Percentiles rank a stretch among this genome's conserved stretches.
Conservation (phyloP, 2,113 vertebrate species). For the Oenanthe melanoleuca region DNA sequence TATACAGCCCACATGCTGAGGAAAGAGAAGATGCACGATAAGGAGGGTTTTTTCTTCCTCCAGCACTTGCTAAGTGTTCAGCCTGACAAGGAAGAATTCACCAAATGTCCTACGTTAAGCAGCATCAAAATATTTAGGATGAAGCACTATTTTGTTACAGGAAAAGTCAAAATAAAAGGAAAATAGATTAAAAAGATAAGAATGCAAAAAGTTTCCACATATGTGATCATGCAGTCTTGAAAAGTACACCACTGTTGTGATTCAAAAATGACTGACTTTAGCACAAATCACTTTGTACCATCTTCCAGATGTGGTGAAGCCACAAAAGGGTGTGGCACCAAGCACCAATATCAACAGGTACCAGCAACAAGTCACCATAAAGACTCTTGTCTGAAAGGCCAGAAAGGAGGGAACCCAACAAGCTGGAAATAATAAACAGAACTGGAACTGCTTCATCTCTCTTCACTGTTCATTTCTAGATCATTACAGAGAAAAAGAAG, state of each 20-base stretch:
- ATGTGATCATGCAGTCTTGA: background rate
- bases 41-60: background rate
- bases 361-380: background rate
- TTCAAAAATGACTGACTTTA: background rate
- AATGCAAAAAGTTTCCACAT: background rate
- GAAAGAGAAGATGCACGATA: background rate
- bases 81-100: background rate
- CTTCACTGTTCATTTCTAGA: background rate
- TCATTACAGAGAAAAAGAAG: background rate
- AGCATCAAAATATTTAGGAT: background rate
- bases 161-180: background rate
- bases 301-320: background rate
- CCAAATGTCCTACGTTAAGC: rapidly evolving
- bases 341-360: background rate
- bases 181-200: background rate
- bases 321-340: background rate
- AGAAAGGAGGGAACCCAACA: background rate
- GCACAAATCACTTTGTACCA: background rate
- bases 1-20: background rate
- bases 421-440: background rate
- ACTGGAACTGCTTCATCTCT: background rate
- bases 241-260: background rate
- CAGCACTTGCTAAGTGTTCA: background rate
- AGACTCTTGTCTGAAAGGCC: background rate
- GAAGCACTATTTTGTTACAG: background rate